Evolutionary conservation across 1,140 invertebrate species (phyloP), one percentile per base, ranked within the genome.

Genomic region (Pogonomyrmex barbatus): DNA sequence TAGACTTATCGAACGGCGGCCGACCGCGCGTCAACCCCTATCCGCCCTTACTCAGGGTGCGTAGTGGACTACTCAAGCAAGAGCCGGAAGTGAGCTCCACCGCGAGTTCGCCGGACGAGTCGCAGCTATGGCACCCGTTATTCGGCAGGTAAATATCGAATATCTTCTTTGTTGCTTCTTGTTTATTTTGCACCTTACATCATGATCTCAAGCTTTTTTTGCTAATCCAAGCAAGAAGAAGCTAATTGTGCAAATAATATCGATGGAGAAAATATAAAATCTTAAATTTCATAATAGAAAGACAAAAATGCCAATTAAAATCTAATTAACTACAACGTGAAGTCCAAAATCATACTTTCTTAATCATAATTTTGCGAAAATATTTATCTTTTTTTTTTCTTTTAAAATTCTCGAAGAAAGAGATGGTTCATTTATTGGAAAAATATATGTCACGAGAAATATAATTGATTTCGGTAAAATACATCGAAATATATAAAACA

Each of bases 41-140:
- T 84, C 89, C 90, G 56, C 92, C 93, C 50, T 84, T 94, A 75
- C 92, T 93, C 58, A 93, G 92, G 87, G 93, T 94, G 63, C 92
- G 93, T 47, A 94, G 87, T 45, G 86, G 95, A 88, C 89, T 93
- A 17, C 89, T 94, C 9, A 95, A 95, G 62, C 94, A 95, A 73
- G 94, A 94, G 75, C 93, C 95, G 70, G 94, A 94, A 92, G 94
- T 95, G 12, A 93, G 94, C 39, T 94, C 92, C 54, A 95, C 93
- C 9, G 94, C 92, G 30, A 94, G 84, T 50, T 92, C 93, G 65
- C 91, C 91, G 42, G 95, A 94, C 86, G 94, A 96, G 84, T 96
- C 96, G 52, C 96, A 96, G 56, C 93, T 97, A 30, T 97, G 96
- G 96, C 96, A 97, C 95, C 96, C 97, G 5, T 94, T 97, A 0